Percentiles rank a stretch among this genome's conserved stretches.
Conservation (phyloP, 2,797 vertebrate species). For the Tarsius wallacei region DNA sequence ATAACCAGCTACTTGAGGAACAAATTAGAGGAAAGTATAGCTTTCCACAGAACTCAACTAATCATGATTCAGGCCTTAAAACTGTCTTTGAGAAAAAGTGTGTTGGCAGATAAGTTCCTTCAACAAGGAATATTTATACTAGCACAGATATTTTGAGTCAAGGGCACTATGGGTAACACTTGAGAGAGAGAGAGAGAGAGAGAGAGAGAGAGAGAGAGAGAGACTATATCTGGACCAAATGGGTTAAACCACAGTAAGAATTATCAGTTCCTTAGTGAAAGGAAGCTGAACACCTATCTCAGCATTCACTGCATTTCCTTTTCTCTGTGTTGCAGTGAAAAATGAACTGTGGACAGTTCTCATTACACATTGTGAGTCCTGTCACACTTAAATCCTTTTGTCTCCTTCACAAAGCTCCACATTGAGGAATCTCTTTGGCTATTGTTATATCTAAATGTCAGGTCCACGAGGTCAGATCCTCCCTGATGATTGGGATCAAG, state of each 20-base stretch:
- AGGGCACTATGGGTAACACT: not conserved
- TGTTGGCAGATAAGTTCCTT: not conserved
- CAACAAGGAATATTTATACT: not conserved
- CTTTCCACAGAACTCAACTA: not conserved
- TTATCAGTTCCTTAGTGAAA: not conserved
- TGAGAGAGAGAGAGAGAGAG: not conserved
- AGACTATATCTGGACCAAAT: not conserved
- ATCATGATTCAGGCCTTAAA: not conserved
- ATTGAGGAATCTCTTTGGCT: not conserved
- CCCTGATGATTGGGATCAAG: not conserved
- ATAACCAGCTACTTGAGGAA: not conserved
- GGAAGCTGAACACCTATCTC: not conserved
- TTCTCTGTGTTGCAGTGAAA: not conserved
- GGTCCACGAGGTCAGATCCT: not conserved
- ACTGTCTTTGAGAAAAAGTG: not conserved
- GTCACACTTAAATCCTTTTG: constrained; percentile 60
- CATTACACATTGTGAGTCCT: not conserved
- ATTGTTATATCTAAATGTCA: constrained; percentile 14
- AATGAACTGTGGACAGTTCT: constrained; percentile 10
- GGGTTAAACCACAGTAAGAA: not conserved
- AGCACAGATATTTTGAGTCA: not conserved
- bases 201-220: not conserved
- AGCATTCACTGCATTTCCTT: not conserved
- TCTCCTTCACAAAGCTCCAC: not conserved
- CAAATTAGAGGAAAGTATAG: not conserved